Conservation (phyloP, 1,140 invertebrate species). For the Aphelenchoides avenae region DNA sequence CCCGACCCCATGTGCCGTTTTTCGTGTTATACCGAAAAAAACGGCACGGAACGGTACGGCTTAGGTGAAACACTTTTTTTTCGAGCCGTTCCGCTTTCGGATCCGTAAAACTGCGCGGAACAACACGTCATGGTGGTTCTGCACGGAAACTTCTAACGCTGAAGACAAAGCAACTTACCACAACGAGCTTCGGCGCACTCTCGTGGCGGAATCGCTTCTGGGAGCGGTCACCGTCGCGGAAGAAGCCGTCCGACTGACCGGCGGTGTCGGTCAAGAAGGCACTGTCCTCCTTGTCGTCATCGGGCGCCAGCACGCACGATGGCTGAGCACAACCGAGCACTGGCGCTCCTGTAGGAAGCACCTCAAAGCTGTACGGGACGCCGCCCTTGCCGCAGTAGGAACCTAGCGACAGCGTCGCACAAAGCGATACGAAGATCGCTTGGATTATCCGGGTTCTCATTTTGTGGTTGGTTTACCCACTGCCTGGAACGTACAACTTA, state of each 20-base stretch:
- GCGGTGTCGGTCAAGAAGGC: conserved; percentile 45
- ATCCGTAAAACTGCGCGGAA: conserved; percentile 7
- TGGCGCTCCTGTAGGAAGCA: conserved; percentile 47
- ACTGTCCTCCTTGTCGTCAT: conserved; percentile 41
- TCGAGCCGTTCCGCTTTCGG: not conserved
- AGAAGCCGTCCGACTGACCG: conserved; percentile 53
- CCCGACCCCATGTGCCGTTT: too few relatives aligned
- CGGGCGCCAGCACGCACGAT: conserved; percentile 47
- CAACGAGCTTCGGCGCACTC: conserved; percentile 42
- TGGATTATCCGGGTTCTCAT: too few relatives aligned
- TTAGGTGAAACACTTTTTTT: not conserved
- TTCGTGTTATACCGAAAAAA: conserved; percentile 2
- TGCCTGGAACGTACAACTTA: too few relatives aligned
- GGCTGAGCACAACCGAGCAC: conserved; percentile 56
- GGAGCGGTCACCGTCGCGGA: conserved; percentile 50
- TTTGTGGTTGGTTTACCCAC: too few relatives aligned
- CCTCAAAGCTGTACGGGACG: conserved; percentile 52
- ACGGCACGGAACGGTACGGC: not conserved
- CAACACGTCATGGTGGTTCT: not conserved
- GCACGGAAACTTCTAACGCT: not conserved
- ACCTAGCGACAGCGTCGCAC: too few relatives aligned
- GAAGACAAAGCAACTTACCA: too few relatives aligned
- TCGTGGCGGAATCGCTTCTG: conserved; percentile 41
- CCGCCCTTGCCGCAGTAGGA: conserved; percentile 53
- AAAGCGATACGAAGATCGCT: too few relatives aligned